phyloP scores from a whole-genome alignment of 2,113 vertebrate species.

The Empidonax alnorum region DNA sequence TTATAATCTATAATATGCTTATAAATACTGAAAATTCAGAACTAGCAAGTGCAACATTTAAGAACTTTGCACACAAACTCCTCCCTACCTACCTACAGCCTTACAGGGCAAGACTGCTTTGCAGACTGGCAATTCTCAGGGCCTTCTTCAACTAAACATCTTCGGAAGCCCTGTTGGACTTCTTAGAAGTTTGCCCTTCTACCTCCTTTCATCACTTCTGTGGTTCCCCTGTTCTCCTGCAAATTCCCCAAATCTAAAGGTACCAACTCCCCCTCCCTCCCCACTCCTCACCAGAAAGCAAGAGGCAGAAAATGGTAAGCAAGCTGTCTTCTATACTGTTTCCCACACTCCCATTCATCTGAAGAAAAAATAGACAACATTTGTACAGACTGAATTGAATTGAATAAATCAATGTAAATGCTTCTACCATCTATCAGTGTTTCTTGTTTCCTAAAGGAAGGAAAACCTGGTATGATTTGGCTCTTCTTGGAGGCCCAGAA shows the following conservation, averaged over 20 bases:
- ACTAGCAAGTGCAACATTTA: neutral
- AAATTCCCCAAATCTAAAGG: neutral
- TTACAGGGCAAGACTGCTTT: neutral
- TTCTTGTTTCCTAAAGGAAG: constrained; percentile 6
- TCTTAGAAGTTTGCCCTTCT: neutral
- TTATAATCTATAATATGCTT: neutral
- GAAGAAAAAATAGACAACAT: constrained; percentile 1
- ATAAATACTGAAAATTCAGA: neutral
- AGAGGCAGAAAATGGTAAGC: neutral
- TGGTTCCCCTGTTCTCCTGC: neutral
- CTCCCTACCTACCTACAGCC: neutral
- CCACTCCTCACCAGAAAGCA: neutral
- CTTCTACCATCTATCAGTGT: constrained; percentile 14
- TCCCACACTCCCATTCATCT: neutral
- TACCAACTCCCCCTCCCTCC: neutral
- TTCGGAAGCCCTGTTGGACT: neutral
- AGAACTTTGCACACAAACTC: neutral
- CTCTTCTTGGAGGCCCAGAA: neutral
- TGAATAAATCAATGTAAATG: constrained; percentile 36
- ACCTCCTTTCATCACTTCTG: neutral
- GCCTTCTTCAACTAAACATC: neutral
- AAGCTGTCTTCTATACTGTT: neutral
- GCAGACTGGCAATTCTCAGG: neutral
- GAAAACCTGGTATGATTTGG: neutral
- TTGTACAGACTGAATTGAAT: constrained; percentile 8